Conservation (phyloP, 2,888 invertebrate genomes). For the Phytoseiulus persimilis region DNA sequence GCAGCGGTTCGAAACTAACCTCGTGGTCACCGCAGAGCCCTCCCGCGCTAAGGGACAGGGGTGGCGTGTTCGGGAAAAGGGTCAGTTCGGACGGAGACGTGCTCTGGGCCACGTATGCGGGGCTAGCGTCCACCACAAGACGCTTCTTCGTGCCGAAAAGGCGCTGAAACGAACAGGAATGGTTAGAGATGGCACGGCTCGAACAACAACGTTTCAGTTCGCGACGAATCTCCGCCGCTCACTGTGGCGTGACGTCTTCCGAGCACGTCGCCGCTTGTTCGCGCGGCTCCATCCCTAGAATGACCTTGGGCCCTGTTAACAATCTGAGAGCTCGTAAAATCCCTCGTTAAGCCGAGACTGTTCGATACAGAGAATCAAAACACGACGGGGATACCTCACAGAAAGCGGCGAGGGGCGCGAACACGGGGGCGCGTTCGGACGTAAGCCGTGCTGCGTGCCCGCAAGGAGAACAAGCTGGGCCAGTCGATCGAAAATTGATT, state of each 20-base stretch:
- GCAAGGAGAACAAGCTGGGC: background rate
- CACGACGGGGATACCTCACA: background rate
- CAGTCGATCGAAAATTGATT: background rate
- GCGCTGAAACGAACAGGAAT: constrained; percentile 33
- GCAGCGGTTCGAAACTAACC: constrained; percentile 44
- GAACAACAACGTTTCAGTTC: background rate
- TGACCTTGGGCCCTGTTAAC: background rate
- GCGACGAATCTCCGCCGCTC: background rate
- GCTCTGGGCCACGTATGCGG: constrained; percentile 28
- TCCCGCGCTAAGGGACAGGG: constrained; percentile 20
- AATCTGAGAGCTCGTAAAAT: background rate
- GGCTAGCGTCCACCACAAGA: constrained; percentile 26
- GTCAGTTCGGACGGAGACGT: constrained; percentile 32
- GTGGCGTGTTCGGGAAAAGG: constrained; percentile 25
- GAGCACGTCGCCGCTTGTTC: background rate
- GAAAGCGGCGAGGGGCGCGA: background rate
- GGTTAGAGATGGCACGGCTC: too few relatives aligned
- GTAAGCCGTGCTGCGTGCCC: background rate
- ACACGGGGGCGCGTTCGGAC: background rate
- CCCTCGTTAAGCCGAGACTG: background rate
- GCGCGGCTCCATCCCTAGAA: background rate
- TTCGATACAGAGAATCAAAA: background rate
- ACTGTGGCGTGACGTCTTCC: background rate
- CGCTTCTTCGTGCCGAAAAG: constrained; percentile 39
- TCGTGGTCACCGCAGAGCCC: constrained; percentile 42